These are phyloP conservation scores for Sapayoa aenigma DNA, from an alignment of 2,113 vertebrate species.

Conservation along the genomic window DNA sequence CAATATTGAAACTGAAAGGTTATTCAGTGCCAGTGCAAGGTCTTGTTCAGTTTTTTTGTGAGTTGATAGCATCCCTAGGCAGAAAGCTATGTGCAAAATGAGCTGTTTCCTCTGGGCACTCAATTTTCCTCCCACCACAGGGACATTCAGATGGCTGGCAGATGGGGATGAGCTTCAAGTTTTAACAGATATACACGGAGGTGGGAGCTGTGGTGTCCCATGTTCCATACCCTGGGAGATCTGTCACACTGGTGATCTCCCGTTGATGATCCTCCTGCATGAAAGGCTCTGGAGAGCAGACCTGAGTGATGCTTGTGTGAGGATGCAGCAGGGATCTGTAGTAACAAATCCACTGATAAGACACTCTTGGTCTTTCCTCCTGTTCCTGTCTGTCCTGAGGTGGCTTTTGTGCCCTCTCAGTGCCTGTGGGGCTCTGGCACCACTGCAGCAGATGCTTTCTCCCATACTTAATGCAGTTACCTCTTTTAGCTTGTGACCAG, in stretches of 20 bases:
- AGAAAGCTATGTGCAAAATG: not conserved
- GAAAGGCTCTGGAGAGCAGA: not conserved
- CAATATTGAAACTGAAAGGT: not conserved
- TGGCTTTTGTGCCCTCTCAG: not conserved
- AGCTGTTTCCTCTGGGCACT: not conserved
- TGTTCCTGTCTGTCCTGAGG: not conserved
- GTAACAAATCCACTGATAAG: not conserved
- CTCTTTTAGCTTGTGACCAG: not conserved
- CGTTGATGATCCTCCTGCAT: not conserved
- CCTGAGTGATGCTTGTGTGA: not conserved
- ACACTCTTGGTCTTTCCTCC: not conserved
- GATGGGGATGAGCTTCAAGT: not conserved
- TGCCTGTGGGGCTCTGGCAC: not conserved
- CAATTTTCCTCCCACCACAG: accelerated
- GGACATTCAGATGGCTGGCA: not conserved
- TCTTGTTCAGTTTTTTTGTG: not conserved
- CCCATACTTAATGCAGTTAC: not conserved
- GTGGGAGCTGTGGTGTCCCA: not conserved
- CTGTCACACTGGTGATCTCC: not conserved
- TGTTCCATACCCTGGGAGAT: not conserved
- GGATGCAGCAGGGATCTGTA: not conserved
- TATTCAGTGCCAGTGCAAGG: not conserved
- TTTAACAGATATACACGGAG: not conserved
- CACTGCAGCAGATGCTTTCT: not conserved
- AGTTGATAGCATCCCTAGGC: not conserved